Percentiles rank a stretch among this genome's conserved stretches.
Evolutionary conservation across 2,888 invertebrate species (phyloP).

Genomic region (Kryphioiulus occultus): DNA sequence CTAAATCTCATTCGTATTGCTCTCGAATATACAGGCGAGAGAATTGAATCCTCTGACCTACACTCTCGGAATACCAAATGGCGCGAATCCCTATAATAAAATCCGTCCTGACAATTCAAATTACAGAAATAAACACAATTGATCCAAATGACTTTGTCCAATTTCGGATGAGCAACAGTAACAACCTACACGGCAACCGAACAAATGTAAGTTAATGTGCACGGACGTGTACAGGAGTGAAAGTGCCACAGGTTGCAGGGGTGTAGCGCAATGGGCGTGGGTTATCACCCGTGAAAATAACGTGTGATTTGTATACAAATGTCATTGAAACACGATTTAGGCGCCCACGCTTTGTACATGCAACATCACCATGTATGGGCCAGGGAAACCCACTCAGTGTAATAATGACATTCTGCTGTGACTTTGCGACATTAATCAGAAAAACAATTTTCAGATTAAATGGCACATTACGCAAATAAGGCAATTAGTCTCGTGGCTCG

Average conservation of each 20-base stretch:
- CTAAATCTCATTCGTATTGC: not conserved
- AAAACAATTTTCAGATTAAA: conserved; percentile 21
- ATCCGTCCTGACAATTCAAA: conserved; percentile 40
- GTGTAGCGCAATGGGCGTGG: conserved; percentile 4
- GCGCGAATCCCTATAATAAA: conserved; percentile 17
- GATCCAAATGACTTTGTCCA: conserved; percentile 38
- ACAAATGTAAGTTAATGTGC: conserved; percentile 3
- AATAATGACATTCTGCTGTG: conserved; percentile 2
- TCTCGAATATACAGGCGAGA: conserved; percentile 1
- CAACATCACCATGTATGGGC: not conserved
- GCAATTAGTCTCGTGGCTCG: not conserved
- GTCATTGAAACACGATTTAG: not conserved
- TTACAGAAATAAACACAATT: conserved; percentile 40
- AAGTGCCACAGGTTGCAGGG: conserved; percentile 1
- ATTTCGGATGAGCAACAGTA: conserved; percentile 29
- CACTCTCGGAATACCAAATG: not conserved
- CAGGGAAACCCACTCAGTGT: not conserved
- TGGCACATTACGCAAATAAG: conserved; percentile 27
- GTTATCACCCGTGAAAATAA: not conserved
- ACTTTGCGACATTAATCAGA: not conserved
- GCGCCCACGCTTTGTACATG: not conserved
- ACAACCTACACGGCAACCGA: not conserved
- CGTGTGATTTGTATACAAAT: conserved; percentile 6
- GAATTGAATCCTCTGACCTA: conserved; percentile 10
- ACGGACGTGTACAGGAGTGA: not conserved